Evolutionary conservation across 1,140 invertebrate species (phyloP), one percentile per base, ranked within the genome.

Genomic region (Hormaphis cornu): DNA sequence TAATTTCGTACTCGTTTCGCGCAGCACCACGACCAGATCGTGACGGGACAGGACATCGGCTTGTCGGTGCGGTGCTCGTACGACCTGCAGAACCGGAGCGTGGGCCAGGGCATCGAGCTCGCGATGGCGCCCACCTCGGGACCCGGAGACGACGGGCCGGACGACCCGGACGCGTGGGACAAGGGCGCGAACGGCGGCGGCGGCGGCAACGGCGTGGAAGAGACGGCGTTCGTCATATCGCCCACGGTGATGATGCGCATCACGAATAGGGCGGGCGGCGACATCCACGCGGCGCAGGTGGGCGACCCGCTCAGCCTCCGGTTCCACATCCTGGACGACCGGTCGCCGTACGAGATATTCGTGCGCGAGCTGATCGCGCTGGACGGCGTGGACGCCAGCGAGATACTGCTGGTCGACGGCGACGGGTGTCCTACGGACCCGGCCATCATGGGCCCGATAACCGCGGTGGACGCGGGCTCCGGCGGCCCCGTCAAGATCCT

Each of bases 271-370:
- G 71, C 74, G 14, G 81, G 81, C n/a, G 76, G 77, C 20, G 80
- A 82, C 46, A 77, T 82, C 70, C 72, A 73, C 16, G 76, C 78
- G 5, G 78, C 78, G 22, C 75, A 77, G 70, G 80, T 81, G 46
- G 80, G 80, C 24, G 81, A 82, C 72, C 78, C 81, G n/a, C 74
- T 83, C 6, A 79, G 80, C 48, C 79, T 83, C 5, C 75, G 78
- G 54, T 83, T 83, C 70, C 77, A 81, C 69, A 81, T 83, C 69
- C 73, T 78, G 7, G 82, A 83, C 73, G 53, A 72, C 37, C 75
- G 78, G 70, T 80, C 79, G 33, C 82, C 82, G 3, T 83, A 83
- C 71, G 80, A 83, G 72, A 83, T 83, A 20, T 83, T 83, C 73
- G 82, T 83, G 4, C 76, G 82, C 9, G 82, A 83, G 69, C 74